Evolutionary conservation across 2,113 vertebrate genomes (phyloP).

Genomic region (Recurvirostra avosetta): DNA sequence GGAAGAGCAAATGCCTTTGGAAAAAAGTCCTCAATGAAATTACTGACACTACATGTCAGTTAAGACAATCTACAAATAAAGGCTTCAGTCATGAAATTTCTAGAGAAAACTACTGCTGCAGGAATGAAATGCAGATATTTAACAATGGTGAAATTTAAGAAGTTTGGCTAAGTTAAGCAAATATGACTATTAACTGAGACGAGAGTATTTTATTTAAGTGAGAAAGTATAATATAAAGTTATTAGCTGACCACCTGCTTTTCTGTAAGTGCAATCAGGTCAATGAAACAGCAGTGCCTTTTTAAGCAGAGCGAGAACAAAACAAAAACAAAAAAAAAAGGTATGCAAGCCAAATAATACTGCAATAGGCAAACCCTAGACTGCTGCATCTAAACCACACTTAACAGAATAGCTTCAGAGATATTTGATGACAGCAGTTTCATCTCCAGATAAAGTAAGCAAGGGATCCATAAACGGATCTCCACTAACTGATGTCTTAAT

Average conservation of each 20-base stretch:
- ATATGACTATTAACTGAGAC: background rate
- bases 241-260: background rate
- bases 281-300: background rate
- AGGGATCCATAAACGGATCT: background rate
- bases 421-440: background rate
- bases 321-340: background rate
- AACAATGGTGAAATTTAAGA: background rate
- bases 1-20: background rate
- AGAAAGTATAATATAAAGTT: background rate
- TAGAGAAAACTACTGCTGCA: background rate
- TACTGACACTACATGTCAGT: background rate
- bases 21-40: background rate
- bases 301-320: background rate
- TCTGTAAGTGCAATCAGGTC: background rate
- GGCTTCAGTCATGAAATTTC: background rate
- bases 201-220: background rate
- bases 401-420: background rate
- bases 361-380: background rate
- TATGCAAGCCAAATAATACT: background rate
- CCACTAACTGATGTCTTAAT: slow-evolving; percentile 24
- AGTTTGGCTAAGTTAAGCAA: background rate
- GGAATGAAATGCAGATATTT: background rate
- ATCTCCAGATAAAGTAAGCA: background rate
- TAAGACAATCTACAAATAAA: background rate
- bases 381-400: background rate